These are phyloP conservation scores for Drosophila burlai DNA, from an alignment of 1,140 invertebrate species.

Conservation along the genomic window DNA sequence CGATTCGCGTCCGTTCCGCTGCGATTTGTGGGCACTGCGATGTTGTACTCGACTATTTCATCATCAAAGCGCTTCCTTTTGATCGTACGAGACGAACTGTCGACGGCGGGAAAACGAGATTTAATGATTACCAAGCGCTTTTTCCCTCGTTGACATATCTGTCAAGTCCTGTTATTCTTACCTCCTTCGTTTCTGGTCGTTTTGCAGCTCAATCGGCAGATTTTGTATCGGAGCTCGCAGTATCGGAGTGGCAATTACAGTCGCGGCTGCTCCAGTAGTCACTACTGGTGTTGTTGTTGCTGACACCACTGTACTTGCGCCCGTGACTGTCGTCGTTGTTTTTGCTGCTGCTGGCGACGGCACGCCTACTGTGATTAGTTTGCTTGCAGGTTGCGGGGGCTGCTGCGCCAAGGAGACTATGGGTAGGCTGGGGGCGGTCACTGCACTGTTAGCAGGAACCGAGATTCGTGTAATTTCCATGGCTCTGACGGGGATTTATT, in stretches of 20 bases:
- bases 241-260: slow-evolving; percentile 31
- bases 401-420: neutral
- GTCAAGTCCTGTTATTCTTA: slow-evolving; percentile 39
- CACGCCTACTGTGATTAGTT: slow-evolving; percentile 35
- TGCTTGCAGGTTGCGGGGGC: neutral
- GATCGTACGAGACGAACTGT: slow-evolving; percentile 95
- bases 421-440: neutral
- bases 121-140: slow-evolving; percentile 2
- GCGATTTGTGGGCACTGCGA: slow-evolving; percentile 89
- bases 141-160: neutral
- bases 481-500: neutral
- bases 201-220: slow-evolving; percentile 78
- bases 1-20: slow-evolving; percentile 86
- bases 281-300: slow-evolving; percentile 30
- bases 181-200: slow-evolving; percentile 79
- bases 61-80: slow-evolving; percentile 98
- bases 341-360: slow-evolving; percentile 11
- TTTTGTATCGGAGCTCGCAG: slow-evolving; percentile 62
- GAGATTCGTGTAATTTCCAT: slow-evolving; percentile 24
- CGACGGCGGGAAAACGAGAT: neutral
- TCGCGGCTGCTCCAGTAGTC: slow-evolving; percentile 10
- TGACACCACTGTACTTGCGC: slow-evolving; percentile 28
- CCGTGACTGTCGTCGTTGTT: slow-evolving; percentile 23
- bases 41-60: slow-evolving; percentile 96
- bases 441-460: neutral